Evolutionary conservation across 2,113 vertebrate genomes (phyloP).

Genomic region (Brachionichthys hirsutus): DNA sequence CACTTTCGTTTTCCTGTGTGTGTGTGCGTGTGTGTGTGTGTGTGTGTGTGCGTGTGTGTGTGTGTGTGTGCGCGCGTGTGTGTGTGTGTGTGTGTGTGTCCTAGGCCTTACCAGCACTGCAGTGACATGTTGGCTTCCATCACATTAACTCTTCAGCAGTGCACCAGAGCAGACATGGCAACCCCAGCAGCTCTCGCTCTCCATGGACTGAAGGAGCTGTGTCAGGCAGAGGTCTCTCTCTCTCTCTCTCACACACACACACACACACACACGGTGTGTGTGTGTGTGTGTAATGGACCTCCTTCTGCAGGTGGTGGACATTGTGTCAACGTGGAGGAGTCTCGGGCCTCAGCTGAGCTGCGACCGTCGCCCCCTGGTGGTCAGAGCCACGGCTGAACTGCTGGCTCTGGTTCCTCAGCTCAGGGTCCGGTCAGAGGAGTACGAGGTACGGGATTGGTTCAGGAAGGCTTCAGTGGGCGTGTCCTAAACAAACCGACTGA

Average conservation of each 20-base stretch:
- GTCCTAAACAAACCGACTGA: too few relatives aligned
- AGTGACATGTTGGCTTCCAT: constrained; percentile 94
- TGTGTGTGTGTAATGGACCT: too few relatives aligned
- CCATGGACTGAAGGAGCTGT: constrained; percentile 90
- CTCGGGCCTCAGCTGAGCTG: constrained; percentile 84
- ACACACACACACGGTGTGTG: neutral
- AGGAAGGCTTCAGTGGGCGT: too few relatives aligned
- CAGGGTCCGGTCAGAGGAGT: constrained; percentile 85
- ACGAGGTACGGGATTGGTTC: constrained; percentile 79
- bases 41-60: neutral
- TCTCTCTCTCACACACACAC: neutral
- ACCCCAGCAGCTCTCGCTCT: constrained; percentile 86
- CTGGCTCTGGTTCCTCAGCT: constrained; percentile 89
- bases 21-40: neutral
- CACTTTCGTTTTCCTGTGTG: too few relatives aligned
- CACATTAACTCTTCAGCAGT: constrained; percentile 85
- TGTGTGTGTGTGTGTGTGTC: constrained; percentile 9
- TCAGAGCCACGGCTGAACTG: constrained; percentile 84
- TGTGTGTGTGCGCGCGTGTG: neutral
- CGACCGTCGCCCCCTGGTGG: constrained; percentile 85
- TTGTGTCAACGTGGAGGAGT: constrained; percentile 88
- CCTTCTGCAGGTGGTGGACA: constrained; percentile 86
- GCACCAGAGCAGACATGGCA: constrained; percentile 84
- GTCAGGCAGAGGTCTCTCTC: constrained; percentile 86
- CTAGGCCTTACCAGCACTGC: constrained; percentile 93